These are phyloP conservation scores for Corbicula japonica DNA, from an alignment of 2,888 invertebrate genomes.

Conservation along the genomic window DNA sequence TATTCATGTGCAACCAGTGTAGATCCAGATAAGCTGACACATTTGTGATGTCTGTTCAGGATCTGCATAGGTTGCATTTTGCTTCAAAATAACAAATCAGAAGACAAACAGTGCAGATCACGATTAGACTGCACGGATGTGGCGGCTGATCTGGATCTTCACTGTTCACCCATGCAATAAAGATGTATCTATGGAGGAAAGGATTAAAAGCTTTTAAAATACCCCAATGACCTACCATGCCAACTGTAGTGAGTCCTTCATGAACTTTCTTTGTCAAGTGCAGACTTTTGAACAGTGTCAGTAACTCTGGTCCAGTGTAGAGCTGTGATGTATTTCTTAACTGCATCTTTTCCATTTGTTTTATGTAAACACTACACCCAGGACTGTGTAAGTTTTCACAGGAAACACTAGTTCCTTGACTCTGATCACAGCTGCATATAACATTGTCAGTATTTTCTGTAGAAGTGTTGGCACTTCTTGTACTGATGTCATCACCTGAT, in stretches of 20 bases:
- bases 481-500: background rate
- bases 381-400: background rate
- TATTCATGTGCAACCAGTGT: no score
- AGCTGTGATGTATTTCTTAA: conserved; percentile 53
- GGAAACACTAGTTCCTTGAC: background rate
- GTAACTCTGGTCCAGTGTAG: conserved; percentile 73
- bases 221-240: conserved; percentile 90
- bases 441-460: background rate
- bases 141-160: no score
- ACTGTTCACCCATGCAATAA: no score
- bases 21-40: no score
- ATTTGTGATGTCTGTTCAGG: no score
- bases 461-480: no score
- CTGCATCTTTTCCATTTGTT: background rate
- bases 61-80: no score
- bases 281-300: conserved; percentile 73
- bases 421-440: conserved; percentile 10
- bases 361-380: conserved; percentile 2
- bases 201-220: no score
- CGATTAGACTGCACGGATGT: no score
- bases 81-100: no score
- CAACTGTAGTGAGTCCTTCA: conserved; percentile 91
- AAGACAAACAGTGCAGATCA: no score
- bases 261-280: conserved; percentile 78
- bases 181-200: no score